Conservation (phyloP, 1,140 invertebrate species). For the Amyelois transitella region DNA sequence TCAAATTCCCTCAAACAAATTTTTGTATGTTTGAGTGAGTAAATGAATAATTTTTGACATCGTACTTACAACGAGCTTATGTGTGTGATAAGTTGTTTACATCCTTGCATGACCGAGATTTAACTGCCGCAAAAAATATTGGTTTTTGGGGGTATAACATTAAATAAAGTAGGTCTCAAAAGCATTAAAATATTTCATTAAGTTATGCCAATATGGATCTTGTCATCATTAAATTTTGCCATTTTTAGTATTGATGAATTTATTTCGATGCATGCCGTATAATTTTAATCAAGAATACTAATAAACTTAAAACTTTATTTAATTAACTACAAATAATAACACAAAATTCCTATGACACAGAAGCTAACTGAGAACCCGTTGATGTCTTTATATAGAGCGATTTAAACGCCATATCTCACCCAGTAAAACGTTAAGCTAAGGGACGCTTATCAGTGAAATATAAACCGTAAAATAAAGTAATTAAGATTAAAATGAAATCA, state of each 20-base stretch:
- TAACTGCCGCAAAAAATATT: conserved; percentile 12
- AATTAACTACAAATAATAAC: too few relatives aligned
- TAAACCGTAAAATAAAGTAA: too few relatives aligned
- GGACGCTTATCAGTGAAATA: too few relatives aligned
- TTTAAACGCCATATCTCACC: neutral
- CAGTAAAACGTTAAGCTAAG: too few relatives aligned
- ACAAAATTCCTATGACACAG: neutral
- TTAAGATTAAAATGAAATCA: too few relatives aligned
- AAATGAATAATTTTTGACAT: conserved; percentile 17
- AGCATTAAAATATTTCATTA: neutral
- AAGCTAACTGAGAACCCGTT: neutral
- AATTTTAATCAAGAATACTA: too few relatives aligned
- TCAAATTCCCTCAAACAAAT: neutral
- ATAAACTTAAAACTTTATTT: too few relatives aligned
- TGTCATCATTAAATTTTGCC: too few relatives aligned
- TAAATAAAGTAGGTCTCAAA: conserved; percentile 6
- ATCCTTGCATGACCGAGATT: conserved; percentile 38
- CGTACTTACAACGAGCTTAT: conserved; percentile 2
- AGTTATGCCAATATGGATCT: neutral
- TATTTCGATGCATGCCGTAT: too few relatives aligned
- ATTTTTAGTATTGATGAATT: too few relatives aligned
- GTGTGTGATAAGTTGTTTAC: conserved; percentile 29
- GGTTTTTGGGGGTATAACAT: conserved; percentile 5
- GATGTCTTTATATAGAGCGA: neutral
- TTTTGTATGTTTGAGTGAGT: conserved; percentile 16